Evolutionary conservation across 1,140 invertebrate species (phyloP).

Genomic region (Caenorhabditis brenneri): DNA sequence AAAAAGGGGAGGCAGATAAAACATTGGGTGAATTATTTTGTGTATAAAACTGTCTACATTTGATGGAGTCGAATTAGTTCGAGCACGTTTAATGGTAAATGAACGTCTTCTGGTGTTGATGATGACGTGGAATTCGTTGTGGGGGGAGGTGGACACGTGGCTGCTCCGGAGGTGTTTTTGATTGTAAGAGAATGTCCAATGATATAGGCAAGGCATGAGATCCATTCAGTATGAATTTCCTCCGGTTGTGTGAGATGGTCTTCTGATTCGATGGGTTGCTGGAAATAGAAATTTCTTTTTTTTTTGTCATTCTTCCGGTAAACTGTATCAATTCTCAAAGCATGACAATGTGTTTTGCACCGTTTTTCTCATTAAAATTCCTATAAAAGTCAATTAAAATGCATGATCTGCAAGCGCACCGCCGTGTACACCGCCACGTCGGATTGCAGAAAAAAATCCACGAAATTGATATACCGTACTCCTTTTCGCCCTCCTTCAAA

Average conservation of each 20-base stretch:
- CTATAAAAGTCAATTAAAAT: too few relatives aligned
- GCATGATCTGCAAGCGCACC: too few relatives aligned
- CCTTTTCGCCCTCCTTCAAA: too few relatives aligned
- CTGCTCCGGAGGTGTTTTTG: too few relatives aligned
- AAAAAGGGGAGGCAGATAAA: background rate
- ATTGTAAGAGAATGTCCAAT: background rate
- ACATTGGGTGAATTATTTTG: background rate
- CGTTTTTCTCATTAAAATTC: too few relatives aligned
- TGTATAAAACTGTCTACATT: background rate
- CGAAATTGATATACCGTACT: too few relatives aligned
- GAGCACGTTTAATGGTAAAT: background rate
- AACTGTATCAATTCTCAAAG: too few relatives aligned
- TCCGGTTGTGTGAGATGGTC: background rate
- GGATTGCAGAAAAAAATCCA: too few relatives aligned
- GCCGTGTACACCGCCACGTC: too few relatives aligned
- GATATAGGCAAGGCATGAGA: conserved; percentile 12
- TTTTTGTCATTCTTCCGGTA: background rate
- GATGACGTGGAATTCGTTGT: background rate
- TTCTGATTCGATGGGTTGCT: background rate
- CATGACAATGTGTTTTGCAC: too few relatives aligned
- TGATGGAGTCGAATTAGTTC: conserved; percentile 28
- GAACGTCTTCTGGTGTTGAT: background rate
- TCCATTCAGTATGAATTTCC: conserved; percentile 8
- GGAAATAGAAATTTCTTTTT: background rate
- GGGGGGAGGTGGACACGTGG: background rate